Conservation (phyloP, 2,888 invertebrate species). For the Tinea semifulvella region DNA sequence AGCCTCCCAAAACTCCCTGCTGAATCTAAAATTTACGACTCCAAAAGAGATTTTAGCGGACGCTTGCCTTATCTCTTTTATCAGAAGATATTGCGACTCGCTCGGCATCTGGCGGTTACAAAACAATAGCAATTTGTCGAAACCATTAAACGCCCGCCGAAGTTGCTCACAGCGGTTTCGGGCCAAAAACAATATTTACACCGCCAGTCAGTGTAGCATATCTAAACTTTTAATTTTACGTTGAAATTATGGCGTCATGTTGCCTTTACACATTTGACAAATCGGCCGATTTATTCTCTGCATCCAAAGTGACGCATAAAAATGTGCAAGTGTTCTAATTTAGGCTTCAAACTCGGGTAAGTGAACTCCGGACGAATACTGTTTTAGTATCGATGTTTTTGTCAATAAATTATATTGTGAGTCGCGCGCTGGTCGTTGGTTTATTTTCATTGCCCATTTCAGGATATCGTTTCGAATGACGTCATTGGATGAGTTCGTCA, state of each 20-base stretch:
- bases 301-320: constrained; percentile 7
- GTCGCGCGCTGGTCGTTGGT: neutral
- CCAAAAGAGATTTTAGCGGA: constrained; percentile 52
- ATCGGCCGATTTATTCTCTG: neutral
- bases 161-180: neutral
- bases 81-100: constrained; percentile 50
- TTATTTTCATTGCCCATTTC: constrained; percentile 6
- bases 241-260: neutral
- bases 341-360: neutral
- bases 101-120: constrained; percentile 35
- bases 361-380: neutral
- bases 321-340: constrained; percentile 1
- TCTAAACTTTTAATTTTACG: neutral
- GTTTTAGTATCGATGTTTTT: neutral
- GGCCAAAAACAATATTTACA: neutral
- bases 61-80: constrained; percentile 52
- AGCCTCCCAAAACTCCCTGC: constrained; percentile 59
- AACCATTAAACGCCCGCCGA: constrained; percentile 1
- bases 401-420: neutral
- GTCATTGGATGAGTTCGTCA: constrained; percentile 58
- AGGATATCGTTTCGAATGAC: constrained; percentile 32
- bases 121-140: constrained; percentile 28
- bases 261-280: neutral
- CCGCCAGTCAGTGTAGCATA: neutral
- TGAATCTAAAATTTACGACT: constrained; percentile 60